Percentiles rank a stretch among this genome's conserved stretches.
phyloP scores from a whole-genome alignment of 2,888 invertebrate species.

The Platypus cylindrus region DNA sequence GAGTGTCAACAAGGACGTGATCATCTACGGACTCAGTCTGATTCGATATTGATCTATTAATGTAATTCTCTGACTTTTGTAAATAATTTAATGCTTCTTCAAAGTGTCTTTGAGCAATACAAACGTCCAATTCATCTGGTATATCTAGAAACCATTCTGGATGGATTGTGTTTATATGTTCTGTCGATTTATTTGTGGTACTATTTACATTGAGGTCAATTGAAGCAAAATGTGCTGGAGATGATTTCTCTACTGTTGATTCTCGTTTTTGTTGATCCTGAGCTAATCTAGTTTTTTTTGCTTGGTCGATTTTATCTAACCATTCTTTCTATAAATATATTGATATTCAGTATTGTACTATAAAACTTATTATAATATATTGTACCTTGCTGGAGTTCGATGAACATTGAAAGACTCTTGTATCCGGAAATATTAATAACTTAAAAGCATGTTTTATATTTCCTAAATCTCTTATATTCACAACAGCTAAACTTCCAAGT shows the following conservation, averaged over 20 bases:
- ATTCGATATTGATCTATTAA: constrained; percentile 32
- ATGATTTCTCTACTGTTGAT: constrained; percentile 30
- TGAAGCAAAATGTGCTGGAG: constrained; percentile 36
- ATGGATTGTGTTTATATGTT: constrained; percentile 26
- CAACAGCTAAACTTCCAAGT: constrained; percentile 80
- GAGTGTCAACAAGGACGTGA: constrained; percentile 38
- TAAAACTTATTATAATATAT: no score
- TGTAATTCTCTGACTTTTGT: constrained; percentile 49
- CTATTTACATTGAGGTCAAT: constrained; percentile 37
- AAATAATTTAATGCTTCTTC: constrained; percentile 80
- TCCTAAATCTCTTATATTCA: constrained; percentile 84
- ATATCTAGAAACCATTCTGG: constrained; percentile 87
- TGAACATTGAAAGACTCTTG: constrained; percentile 82
- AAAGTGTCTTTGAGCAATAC: constrained; percentile 90
- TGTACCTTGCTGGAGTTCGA: constrained; percentile 47
- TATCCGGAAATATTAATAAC: constrained; percentile 85
- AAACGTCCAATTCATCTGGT: constrained; percentile 88
- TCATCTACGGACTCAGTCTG: constrained; percentile 26
- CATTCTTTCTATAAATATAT: constrained; percentile 61
- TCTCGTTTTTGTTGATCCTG: constrained; percentile 43
- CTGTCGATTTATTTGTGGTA: constrained; percentile 35
- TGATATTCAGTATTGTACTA: no score
- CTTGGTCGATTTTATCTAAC: constrained; percentile 84
- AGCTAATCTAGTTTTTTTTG: constrained; percentile 67
- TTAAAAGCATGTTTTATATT: constrained; percentile 89